Conservation (phyloP, 2,113 vertebrate genomes). For the Elaphurus davidianus region DNA sequence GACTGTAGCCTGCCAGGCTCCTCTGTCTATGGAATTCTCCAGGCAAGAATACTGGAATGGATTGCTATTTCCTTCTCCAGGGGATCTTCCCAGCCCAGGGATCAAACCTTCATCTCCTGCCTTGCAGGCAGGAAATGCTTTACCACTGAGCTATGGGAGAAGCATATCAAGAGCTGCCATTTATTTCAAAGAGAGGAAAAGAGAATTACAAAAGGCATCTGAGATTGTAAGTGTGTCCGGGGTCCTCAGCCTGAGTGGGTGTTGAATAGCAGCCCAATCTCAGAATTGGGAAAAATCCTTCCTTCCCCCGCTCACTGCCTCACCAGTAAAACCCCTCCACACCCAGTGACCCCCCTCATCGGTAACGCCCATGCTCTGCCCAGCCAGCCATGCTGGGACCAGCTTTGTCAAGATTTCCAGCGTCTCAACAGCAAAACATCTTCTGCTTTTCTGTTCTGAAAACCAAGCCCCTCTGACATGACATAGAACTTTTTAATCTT, state of each 20-base stretch:
- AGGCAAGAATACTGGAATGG: not conserved
- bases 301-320: rapidly evolving
- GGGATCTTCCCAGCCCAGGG: not conserved
- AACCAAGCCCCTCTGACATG: not conserved
- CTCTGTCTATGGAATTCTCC: not conserved
- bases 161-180: not conserved
- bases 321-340: not conserved
- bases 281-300: not conserved
- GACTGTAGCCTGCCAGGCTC: not conserved
- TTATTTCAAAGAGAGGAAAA: not conserved
- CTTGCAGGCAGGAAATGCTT: not conserved
- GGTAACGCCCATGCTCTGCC: not conserved
- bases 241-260: not conserved
- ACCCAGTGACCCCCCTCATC: rapidly evolving
- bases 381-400: not conserved
- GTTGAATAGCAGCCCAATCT: not conserved
- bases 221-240: not conserved
- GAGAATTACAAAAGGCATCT: not conserved
- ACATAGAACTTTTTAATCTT: not conserved
- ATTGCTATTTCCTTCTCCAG: not conserved
- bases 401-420: not conserved
- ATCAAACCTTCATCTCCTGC: not conserved
- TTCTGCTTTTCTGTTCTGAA: not conserved
- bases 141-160: not conserved
- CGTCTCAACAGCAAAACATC: not conserved